A percentile compares a stretch with the other conserved stretches of the same genome.
These are phyloP conservation scores for Trialeurodes vaporariorum DNA, from an alignment of 1,140 invertebrate genomes.

Conservation along the genomic window DNA sequence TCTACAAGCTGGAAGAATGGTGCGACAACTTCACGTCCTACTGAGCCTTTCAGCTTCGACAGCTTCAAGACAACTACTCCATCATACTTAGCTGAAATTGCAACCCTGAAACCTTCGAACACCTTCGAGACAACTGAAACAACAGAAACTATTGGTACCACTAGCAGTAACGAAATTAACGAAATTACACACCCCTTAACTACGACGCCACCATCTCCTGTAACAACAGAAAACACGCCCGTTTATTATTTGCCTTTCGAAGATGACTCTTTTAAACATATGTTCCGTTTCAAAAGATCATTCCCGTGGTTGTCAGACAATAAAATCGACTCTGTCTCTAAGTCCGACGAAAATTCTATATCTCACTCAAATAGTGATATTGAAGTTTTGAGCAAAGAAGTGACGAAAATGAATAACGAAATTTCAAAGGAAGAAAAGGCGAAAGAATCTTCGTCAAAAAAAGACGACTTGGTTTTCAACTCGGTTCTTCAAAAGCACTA, in stretches of 20 bases:
- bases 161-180: neutral
- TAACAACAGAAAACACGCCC: neutral
- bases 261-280: neutral
- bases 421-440: neutral
- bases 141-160: neutral
- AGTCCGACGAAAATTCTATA: neutral
- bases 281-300: neutral
- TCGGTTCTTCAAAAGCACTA: neutral
- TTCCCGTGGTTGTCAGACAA: neutral
- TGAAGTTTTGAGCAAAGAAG: neutral
- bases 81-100: no score
- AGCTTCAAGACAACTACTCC: no score
- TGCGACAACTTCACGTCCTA: no score
- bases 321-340: neutral
- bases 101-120: no score
- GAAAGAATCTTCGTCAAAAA: neutral
- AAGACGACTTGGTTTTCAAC: neutral
- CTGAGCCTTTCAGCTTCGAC: no score
- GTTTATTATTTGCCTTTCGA: neutral
- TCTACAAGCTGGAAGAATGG: no score
- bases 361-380: neutral
- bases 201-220: neutral
- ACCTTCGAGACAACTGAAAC: neutral
- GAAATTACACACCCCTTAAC: neutral
- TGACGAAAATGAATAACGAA: neutral